Evolutionary conservation across 2,113 vertebrate species (phyloP).

Genomic region (Plotosus lineatus): DNA sequence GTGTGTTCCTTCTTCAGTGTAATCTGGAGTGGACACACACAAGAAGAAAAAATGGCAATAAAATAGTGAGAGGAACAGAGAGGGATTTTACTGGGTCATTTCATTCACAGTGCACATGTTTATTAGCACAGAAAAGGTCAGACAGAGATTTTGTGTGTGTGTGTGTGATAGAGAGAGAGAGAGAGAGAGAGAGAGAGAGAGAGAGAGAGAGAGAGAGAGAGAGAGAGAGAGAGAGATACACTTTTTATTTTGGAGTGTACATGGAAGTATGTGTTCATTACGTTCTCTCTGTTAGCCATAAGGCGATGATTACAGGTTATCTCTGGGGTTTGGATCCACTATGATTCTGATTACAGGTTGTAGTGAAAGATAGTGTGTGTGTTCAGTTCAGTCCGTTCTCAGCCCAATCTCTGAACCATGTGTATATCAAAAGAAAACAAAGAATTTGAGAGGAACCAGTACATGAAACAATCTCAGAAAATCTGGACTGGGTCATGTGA

Average conservation of each 20-base stretch:
- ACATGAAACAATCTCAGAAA: too few relatives aligned
- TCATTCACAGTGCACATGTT: background rate
- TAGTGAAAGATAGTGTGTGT: slow-evolving; percentile 3
- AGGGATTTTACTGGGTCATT: background rate
- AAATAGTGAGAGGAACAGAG: background rate
- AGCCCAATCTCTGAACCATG: slow-evolving; percentile 25
- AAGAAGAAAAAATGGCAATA: background rate
- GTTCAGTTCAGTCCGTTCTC: slow-evolving; percentile 8
- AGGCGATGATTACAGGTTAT: slow-evolving; percentile 1
- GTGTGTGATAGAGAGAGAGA: background rate
- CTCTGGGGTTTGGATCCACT: background rate
- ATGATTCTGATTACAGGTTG: slow-evolving; percentile 7
- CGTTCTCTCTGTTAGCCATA: background rate
- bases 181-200: slow-evolving; percentile 2
- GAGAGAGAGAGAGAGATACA: background rate
- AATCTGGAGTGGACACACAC: slow-evolving; percentile 1
- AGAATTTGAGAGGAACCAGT: background rate
- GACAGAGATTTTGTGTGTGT: too few relatives aligned
- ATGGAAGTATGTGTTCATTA: background rate
- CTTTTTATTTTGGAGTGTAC: background rate
- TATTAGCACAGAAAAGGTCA: background rate
- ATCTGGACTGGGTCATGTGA: too few relatives aligned
- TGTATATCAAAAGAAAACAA: background rate
- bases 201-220: background rate
- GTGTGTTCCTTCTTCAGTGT: background rate